Conservation (phyloP, 2,797 vertebrate species). For the Amniataba percoides region DNA sequence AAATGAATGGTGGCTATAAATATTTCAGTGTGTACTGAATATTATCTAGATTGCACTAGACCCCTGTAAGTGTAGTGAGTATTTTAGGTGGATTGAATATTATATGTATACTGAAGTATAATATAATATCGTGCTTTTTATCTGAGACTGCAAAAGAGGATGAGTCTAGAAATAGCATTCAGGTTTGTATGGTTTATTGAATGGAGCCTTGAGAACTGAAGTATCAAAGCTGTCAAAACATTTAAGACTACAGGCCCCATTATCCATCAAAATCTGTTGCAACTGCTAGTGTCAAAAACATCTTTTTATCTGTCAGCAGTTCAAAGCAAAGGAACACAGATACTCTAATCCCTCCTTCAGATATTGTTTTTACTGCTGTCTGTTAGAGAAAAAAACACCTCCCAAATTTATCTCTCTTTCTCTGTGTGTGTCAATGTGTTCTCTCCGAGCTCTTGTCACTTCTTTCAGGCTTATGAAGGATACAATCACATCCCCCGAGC, state of each 20-base stretch:
- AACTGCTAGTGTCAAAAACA: slow-evolving; percentile 50
- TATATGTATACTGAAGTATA: not conserved
- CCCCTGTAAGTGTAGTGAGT: not conserved
- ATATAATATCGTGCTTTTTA: not conserved
- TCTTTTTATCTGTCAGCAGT: slow-evolving; percentile 56
- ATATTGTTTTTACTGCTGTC: slow-evolving; percentile 62
- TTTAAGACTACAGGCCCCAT: slow-evolving; percentile 24
- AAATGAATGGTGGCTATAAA: not conserved
- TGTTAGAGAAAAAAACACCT: slow-evolving; percentile 41
- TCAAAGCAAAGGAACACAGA: slow-evolving; percentile 56
- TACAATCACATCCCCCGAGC: slow-evolving; percentile 58
- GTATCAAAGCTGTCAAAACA: slow-evolving; percentile 41
- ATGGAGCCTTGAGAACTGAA: slow-evolving; percentile 1
- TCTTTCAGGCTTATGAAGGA: slow-evolving; percentile 62
- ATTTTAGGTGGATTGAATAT: not conserved
- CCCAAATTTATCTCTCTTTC: slow-evolving; percentile 48
- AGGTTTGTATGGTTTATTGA: not conserved
- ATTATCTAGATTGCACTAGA: not conserved
- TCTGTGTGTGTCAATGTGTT: slow-evolving; percentile 43
- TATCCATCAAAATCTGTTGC: slow-evolving; percentile 54
- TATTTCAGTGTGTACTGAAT: not conserved
- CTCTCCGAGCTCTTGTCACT: slow-evolving; percentile 56
- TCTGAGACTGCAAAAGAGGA: not conserved
- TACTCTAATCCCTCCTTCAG: slow-evolving; percentile 64
- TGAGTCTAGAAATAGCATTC: slow-evolving; percentile 7